Evolutionary conservation across 2,113 vertebrate genomes (phyloP).

Genomic region (Eulemur rufifrons): DNA sequence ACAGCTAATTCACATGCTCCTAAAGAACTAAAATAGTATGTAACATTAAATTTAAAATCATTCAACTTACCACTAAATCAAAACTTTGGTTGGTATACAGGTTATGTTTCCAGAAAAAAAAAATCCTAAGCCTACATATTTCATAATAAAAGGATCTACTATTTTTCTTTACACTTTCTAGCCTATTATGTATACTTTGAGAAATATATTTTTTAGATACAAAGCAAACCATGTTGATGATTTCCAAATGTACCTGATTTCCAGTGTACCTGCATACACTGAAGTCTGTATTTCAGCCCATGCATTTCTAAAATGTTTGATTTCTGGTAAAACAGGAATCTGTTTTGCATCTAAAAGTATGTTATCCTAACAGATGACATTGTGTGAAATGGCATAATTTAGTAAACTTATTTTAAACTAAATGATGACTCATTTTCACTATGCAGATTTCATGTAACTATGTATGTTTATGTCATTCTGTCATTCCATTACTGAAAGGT

Average conservation of each 20-base stretch:
- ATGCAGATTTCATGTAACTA: conserved; percentile 17
- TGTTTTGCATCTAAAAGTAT: conserved; percentile 11
- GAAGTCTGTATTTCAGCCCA: too few species aligned
- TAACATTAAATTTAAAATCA: conserved; percentile 22
- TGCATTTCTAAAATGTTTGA: background rate
- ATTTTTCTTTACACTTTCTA: background rate
- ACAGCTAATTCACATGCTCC: background rate
- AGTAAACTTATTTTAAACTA: conserved; percentile 48
- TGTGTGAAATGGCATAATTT: background rate
- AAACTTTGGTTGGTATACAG: background rate
- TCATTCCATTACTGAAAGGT: background rate
- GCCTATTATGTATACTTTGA: background rate
- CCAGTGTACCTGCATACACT: too few species aligned
- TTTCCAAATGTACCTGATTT: too few species aligned
- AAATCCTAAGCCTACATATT: background rate
- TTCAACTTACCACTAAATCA: background rate
- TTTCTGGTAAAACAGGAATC: too few species aligned
- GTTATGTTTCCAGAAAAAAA: background rate
- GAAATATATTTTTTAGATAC: background rate
- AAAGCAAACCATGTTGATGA: background rate
- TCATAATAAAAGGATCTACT: background rate
- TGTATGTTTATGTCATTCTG: background rate
- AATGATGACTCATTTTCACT: conserved; percentile 31
- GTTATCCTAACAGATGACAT: background rate
- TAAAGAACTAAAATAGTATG: background rate